These are phyloP conservation scores for Ophthalmolycus amberensis DNA, from an alignment of 2,113 vertebrate species.

Conservation along the genomic window DNA sequence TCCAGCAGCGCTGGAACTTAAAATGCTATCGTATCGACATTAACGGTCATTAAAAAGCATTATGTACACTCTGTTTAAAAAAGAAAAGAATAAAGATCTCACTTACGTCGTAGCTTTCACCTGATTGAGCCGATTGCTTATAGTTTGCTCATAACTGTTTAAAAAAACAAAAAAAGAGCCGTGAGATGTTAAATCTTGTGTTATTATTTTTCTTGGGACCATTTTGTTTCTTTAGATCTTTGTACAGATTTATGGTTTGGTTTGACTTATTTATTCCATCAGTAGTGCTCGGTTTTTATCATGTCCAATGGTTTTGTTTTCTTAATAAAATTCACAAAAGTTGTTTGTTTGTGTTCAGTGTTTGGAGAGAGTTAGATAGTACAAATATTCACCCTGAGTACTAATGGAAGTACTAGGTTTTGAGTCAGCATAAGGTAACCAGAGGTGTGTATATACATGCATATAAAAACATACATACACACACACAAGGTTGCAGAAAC, in stretches of 20 bases:
- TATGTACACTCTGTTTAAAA: conserved; percentile 72
- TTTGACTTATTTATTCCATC: conserved; percentile 99
- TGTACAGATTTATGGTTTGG: conserved; percentile 93
- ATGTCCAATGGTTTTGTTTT: conserved; percentile 83
- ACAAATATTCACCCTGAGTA: too few relatives aligned
- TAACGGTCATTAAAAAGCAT: conserved; percentile 74
- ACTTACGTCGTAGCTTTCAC: conserved; percentile 86
- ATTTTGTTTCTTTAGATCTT: conserved; percentile 88
- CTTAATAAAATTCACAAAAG: conserved; percentile 87
- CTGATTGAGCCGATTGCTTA: conserved; percentile 83
- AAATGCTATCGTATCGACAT: conserved; percentile 82
- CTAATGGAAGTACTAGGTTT: too few relatives aligned
- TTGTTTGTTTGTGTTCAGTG: neutral
- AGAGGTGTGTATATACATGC: too few relatives aligned
- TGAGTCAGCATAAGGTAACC: too few relatives aligned
- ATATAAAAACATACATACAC: too few relatives aligned
- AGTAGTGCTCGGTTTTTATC: conserved; percentile 97
- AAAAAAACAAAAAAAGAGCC: conserved; percentile 66
- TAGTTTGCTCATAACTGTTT: conserved; percentile 91
- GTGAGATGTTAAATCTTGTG: conserved; percentile 73
- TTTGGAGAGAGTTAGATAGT: neutral
- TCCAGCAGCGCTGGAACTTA: conserved; percentile 83
- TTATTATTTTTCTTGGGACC: conserved; percentile 77
- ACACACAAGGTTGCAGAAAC: too few relatives aligned
- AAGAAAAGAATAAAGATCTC: conserved; percentile 46